Evolutionary conservation across 2,797 vertebrate species (phyloP), one percentile per base, ranked within the genome.

Genomic region (Schizopygopsis malacanthus): DNA sequence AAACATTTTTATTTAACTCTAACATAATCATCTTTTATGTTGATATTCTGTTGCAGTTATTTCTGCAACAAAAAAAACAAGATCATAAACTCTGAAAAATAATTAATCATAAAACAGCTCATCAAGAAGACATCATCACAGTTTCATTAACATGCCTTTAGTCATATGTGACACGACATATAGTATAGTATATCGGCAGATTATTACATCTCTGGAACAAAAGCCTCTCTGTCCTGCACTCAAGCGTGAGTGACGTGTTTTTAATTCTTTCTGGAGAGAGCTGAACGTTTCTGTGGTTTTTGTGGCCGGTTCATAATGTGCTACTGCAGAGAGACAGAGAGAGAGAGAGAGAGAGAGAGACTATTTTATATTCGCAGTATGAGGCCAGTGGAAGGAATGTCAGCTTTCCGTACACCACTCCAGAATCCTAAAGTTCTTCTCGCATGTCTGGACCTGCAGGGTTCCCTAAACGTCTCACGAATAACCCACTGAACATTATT

Each of bases 391-490:
- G 72, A 82, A 87, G 59, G 75, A 87, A 85, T 87, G 88, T 79
- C 76, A 89, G 85, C n/a, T 89, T 86, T 89, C 85, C 85, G 76
- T 41, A 47, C 84, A 63, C 28, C 72, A 10, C 67, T 87, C 72
- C 69, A 86, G 79, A 79, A 79, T 43, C 78, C 84, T 76, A 79
- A 79, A 73, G 73, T 87, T 80, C 79, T 73, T 67, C 63, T 82
- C 70, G 15, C 89, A 52, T 79, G 88, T 88, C 87, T 81, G 79
- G 87, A 86, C 88, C 88, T 85, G 50, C 45, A 50, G 41, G 56
- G 47, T 76, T 79, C 65, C 84, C 71, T 67, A 59, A 79, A 85
- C 59, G 83, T 82, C 56, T 52, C 77, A 33, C 61, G 50, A 80
- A 72, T 85, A 71, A 59, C 39, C 65, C 45, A 37, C 76, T 12